Evolutionary conservation across 92 coral and sea anemone species (phyloP), one percentile per base, ranked within the genome.

Genomic region (Zoanthus sansibaricus): DNA sequence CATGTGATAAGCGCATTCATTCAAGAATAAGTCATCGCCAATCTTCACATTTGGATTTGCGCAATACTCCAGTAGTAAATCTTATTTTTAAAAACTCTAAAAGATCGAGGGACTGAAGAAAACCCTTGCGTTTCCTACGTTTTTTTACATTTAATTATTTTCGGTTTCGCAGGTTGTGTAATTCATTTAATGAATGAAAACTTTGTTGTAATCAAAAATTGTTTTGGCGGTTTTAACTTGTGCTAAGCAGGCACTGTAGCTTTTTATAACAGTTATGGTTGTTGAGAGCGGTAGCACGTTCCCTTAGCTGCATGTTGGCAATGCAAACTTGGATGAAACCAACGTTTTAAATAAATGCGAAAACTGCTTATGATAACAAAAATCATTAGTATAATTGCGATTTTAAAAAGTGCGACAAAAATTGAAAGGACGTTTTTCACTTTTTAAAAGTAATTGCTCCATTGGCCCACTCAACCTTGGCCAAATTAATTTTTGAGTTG

Each of bases 131-230:
- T 11, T 58, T 10, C n/a, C 7, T 14, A 5, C 15, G 5, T 15
- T 58, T 58, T 58, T 14, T 16, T 12, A 46, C 30, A 8, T n/a
- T 48, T 33, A 10, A 14, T 76, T 76, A 47, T 54, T 76, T 13
- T 6, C 13, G 8, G 54, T 51, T 76, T 54, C 31, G 46, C 82
- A 54, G 82, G 66, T 76, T 76, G 82, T 6, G 67, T 45, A 30
- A 54, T 76, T 76, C 17, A 9, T n/a, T 1, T 13, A 75, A 7
- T 45, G 1, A 44, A 45, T 17, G 25, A 62, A 62, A 62, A 42
- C 16, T n/a, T 10, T 70, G 74, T 20, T 62, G 69, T n/a, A 7
- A 9, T 62, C 6, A 2, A 16, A 62, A 18, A 62, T 5, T 16
- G n/a, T 17, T 62, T n/a, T 3, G n/a, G 21, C 10, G 30, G 30